Percentiles rank a stretch among this genome's conserved stretches.
Conservation (phyloP, 2,797 vertebrate species). For the Gallinago solitaria region DNA sequence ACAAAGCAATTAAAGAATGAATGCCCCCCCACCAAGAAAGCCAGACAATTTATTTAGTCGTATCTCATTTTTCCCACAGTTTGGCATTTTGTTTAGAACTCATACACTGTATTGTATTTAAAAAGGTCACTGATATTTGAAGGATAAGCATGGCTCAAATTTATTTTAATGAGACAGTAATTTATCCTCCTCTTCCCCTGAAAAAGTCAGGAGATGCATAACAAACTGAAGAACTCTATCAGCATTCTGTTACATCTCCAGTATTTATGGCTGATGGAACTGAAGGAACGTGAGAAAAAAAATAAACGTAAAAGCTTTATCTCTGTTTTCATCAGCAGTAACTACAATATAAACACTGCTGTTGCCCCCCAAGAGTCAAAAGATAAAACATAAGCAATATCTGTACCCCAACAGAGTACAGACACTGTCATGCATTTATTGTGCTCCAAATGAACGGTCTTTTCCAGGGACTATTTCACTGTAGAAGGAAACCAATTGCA, state of each 20-base stretch:
- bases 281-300: neutral
- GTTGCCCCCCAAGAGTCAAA: neutral
- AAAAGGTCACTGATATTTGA: neutral
- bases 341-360: neutral
- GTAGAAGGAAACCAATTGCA: neutral
- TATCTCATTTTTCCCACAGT: neutral
- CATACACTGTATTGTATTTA: neutral
- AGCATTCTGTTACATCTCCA: accelerated
- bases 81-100: neutral
- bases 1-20: neutral
- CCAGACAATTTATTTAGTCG: neutral
- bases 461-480: neutral
- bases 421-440: neutral
- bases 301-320: neutral
- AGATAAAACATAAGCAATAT: neutral
- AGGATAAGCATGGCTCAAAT: neutral
- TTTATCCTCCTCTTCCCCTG: neutral
- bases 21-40: neutral
- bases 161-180: neutral
- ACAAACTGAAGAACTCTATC: neutral
- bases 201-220: neutral
- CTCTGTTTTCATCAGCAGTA: neutral
- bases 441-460: neutral
- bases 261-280: neutral
- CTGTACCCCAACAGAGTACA: neutral